These are phyloP conservation scores for Anisognathus igniventris DNA, from an alignment of 2,797 vertebrate genomes.

Conservation along the genomic window DNA sequence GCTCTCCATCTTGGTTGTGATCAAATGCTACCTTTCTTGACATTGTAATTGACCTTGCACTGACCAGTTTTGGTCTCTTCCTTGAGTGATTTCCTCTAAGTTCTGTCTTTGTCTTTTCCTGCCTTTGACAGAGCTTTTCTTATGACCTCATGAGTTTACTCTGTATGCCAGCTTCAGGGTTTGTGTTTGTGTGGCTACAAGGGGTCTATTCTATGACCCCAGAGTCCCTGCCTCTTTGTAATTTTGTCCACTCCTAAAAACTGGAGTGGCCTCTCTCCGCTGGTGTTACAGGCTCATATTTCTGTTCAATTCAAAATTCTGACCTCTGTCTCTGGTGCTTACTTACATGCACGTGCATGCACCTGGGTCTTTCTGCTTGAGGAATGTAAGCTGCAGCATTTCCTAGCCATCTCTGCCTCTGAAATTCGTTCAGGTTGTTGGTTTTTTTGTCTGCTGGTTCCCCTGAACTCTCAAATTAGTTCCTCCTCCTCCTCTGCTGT, in stretches of 20 bases:
- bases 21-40: background rate
- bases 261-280: background rate
- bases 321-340: background rate
- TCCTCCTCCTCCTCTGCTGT: background rate
- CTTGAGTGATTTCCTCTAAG: background rate
- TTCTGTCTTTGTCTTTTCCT: background rate
- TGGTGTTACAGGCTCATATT: background rate
- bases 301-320: background rate
- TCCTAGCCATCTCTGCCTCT: background rate
- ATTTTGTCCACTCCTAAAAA: background rate
- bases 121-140: background rate
- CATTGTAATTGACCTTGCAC: background rate
- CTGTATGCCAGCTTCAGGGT: background rate
- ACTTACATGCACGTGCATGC: background rate
- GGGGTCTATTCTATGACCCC: background rate
- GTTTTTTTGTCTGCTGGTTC: background rate
- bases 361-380: background rate
- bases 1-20: background rate
- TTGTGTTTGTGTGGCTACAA: background rate
- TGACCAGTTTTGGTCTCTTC: background rate
- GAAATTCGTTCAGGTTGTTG: background rate
- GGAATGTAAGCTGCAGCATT: background rate
- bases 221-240: background rate
- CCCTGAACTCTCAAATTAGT: background rate
- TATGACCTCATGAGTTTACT: accelerated